Evolutionary conservation across 1,140 invertebrate genomes (phyloP).

Genomic region (Megathymus violae): DNA sequence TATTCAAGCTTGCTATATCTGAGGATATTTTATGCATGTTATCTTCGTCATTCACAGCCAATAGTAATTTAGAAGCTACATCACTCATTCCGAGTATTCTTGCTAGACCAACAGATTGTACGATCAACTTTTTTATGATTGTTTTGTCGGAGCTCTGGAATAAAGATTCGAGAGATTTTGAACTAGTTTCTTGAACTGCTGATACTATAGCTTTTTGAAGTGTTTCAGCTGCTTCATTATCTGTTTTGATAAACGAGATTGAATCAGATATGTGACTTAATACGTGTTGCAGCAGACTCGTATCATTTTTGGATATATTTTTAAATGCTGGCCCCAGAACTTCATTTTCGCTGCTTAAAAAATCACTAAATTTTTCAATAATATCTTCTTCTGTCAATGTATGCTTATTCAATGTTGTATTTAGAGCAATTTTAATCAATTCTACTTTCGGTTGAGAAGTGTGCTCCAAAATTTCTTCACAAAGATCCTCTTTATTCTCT

Average conservation of each 20-base stretch:
- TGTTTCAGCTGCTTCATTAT: constrained; percentile 85
- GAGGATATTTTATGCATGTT: constrained; percentile 84
- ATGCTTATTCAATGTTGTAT: constrained; percentile 66
- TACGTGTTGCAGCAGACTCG: constrained; percentile 83
- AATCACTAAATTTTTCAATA: constrained; percentile 84
- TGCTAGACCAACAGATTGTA: constrained; percentile 89
- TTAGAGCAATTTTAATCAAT: constrained; percentile 85
- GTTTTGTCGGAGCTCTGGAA: constrained; percentile 82
- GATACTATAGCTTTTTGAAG: constrained; percentile 86
- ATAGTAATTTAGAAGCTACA: constrained; percentile 85
- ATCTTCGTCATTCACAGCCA: constrained; percentile 86
- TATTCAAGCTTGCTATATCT: constrained; percentile 86
- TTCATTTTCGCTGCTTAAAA: constrained; percentile 85
- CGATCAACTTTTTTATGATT: constrained; percentile 82
- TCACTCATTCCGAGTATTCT: constrained; percentile 87
- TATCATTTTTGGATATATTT: constrained; percentile 84
- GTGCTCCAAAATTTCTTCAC: constrained; percentile 82
- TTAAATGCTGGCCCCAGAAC: constrained; percentile 85
- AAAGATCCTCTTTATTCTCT: constrained; percentile 75
- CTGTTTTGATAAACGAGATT: constrained; percentile 84
- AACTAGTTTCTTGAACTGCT: constrained; percentile 85
- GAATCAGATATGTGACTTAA: constrained; percentile 84
- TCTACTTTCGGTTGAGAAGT: constrained; percentile 84
- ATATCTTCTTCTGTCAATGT: constrained; percentile 83
- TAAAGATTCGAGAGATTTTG: constrained; percentile 82